phyloP scores from a whole-genome alignment of 2,797 vertebrate species.

The Acanthurus leucopareius region DNA sequence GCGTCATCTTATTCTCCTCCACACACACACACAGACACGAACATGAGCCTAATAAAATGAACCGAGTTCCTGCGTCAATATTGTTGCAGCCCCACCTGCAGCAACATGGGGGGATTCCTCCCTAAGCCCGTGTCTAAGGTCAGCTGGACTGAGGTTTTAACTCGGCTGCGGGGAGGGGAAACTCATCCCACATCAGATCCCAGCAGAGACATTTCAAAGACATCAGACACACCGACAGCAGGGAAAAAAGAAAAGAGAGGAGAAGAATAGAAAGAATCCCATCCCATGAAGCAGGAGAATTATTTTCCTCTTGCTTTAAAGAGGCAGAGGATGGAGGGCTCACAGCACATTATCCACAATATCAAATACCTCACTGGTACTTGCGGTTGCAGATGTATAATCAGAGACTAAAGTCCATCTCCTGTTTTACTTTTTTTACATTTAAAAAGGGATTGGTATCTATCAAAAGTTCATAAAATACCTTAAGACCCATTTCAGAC shows the following conservation, averaged over 20 bases:
- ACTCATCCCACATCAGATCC: conserved; percentile 35
- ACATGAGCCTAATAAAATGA: conserved; percentile 74
- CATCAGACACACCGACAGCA: conserved; percentile 28
- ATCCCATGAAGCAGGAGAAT: conserved; percentile 28
- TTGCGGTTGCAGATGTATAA: conserved; percentile 29
- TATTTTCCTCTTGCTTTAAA: conserved; percentile 51
- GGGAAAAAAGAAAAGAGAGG: conserved; percentile 1
- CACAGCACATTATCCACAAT: conserved; percentile 22
- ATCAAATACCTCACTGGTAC: conserved; percentile 31
- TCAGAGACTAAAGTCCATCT: conserved; percentile 10
- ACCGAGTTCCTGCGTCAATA: conserved; percentile 79
- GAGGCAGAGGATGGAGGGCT: conserved; percentile 19
- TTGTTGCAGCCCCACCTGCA: conserved; percentile 81
- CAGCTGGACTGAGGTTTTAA: conserved; percentile 49
- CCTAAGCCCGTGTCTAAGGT: conserved; percentile 64
- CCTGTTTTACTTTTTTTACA: not conserved
- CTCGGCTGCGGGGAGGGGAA: conserved; percentile 25
- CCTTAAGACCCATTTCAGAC: not conserved
- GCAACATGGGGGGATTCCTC: conserved; percentile 73
- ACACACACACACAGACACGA: conserved; percentile 47
- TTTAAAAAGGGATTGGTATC: not conserved
- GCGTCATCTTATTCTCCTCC: conserved; percentile 60
- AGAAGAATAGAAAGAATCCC: conserved; percentile 46
- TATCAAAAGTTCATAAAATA: not conserved
- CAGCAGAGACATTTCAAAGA: conserved; percentile 58